Evolutionary conservation across 1,140 invertebrate genomes (phyloP).

Genomic region (Colletes latitarsis): DNA sequence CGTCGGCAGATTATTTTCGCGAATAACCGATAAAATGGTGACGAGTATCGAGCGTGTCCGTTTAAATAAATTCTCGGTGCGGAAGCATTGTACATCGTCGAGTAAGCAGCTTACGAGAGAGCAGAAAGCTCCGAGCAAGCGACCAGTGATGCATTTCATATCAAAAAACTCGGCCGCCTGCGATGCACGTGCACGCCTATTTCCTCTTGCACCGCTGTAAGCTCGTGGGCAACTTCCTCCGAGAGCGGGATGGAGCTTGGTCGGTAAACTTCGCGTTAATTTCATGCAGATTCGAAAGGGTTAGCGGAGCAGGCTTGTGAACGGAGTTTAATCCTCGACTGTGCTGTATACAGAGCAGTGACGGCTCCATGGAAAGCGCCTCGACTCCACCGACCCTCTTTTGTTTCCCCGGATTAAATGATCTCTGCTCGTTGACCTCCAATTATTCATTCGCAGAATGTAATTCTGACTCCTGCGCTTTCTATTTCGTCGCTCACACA

Average conservation of each 20-base stretch:
- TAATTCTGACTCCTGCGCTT: neutral
- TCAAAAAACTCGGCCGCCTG: neutral
- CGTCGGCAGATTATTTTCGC: no score
- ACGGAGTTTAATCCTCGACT: conserved; percentile 52
- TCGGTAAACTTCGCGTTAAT: conserved; percentile 65
- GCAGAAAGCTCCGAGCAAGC: neutral
- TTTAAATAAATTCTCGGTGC: no score
- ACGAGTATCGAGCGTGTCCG: no score
- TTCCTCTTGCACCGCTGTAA: conserved; percentile 20
- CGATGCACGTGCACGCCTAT: neutral
- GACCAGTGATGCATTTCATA: neutral
- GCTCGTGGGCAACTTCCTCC: conserved; percentile 50
- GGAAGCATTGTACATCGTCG: no score
- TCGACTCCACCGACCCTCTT: conserved; percentile 7
- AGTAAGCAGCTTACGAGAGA: neutral
- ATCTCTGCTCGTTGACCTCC: conserved; percentile 27
- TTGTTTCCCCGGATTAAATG: conserved; percentile 29
- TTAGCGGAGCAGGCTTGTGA: conserved; percentile 48
- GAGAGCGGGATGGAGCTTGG: conserved; percentile 31
- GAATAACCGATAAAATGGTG: no score
- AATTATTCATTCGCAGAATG: conserved; percentile 22
- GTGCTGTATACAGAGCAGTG: conserved; percentile 39
- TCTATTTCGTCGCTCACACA: neutral
- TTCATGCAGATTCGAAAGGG: conserved; percentile 66
- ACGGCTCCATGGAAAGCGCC: conserved; percentile 24